Evolutionary conservation across 2,888 invertebrate species (phyloP).

Genomic region (Amiota minor): DNA sequence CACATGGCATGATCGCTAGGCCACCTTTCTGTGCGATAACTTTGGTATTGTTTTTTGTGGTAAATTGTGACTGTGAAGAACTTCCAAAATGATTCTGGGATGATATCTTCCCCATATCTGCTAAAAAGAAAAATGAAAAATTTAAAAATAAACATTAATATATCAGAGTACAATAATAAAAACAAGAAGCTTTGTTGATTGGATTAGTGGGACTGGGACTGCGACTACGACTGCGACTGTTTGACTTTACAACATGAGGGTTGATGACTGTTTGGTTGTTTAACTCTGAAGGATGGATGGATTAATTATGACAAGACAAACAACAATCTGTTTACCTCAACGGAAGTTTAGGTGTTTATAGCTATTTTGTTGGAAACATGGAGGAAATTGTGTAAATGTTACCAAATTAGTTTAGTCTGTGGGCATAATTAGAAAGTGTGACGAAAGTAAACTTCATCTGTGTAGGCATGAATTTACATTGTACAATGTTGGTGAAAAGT

Average conservation of each 20-base stretch:
- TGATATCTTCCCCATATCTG: constrained; percentile 71
- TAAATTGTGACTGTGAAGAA: constrained; percentile 68
- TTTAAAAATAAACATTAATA: neutral
- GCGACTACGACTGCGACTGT: too few relatives aligned
- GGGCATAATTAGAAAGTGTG: too few relatives aligned
- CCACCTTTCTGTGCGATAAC: constrained; percentile 73
- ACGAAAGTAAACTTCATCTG: too few relatives aligned
- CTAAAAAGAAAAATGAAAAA: constrained; percentile 25
- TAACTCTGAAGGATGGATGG: too few relatives aligned
- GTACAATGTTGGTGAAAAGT: too few relatives aligned
- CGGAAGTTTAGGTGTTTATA: neutral
- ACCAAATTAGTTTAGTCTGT: too few relatives aligned
- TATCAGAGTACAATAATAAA: constrained; percentile 8
- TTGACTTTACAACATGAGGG: too few relatives aligned
- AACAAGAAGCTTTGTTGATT: neutral
- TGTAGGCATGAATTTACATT: too few relatives aligned
- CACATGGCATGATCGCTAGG: constrained; percentile 72
- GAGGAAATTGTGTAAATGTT: too few relatives aligned
- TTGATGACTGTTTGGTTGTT: too few relatives aligned
- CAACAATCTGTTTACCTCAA: neutral
- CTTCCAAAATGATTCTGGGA: constrained; percentile 71
- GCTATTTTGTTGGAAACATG: too few relatives aligned
- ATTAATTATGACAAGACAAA: neutral
- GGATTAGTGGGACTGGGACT: too few relatives aligned
- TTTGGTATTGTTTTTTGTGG: constrained; percentile 72